Base-by-base conservation (phyloP, 1,140 invertebrate genomes). In the Phymorhynchus buccinoides region DNA sequence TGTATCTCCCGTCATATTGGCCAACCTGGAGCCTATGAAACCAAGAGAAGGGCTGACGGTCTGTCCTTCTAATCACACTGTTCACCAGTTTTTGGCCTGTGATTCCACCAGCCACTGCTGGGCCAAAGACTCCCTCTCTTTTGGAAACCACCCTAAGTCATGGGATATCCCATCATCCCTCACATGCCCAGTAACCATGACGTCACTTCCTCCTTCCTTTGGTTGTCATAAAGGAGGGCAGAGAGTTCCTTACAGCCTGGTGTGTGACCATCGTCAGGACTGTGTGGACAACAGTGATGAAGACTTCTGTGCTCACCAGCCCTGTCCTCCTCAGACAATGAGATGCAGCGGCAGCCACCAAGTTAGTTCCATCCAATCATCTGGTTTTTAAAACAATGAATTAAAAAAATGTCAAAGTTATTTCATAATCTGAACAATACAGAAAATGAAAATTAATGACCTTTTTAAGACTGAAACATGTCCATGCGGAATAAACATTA, bases 251-350 rank as follows among this genome's bases (percentile, higher is more conserved):
- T 75, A 75, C 73, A 75, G 35, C 27, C 16, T 75, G 73, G 3
- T 75, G 73, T 75, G 73, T 39, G 73, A 75, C 73, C 12, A 75
- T 32, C 73, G 73, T n/a, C 35, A 37, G 32, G 73, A 75, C 73
- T 75, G 73, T 75, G 16, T 9, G 3, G 73, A 75, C 35, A 32
- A 4, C 16, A 75, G 73, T 75, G 73, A 75, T 41, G 73, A 75
- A 32, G 73, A 75, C 30, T 75, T 75, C 73, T 75, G 73, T 75
- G 39, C 1, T 22, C 35, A 37, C 30, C 35, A 18, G 1, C 35
- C 73, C 32, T 75, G 73, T 75, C 30, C 62, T 68, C 22, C 62
- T 7, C 22, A 30, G 62, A 68, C 22, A 30, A 0, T 68, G 7
- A 68, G 62, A 30, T 68, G 62, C 30, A n/a, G 62, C 62, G 7